These are phyloP conservation scores for Conus ventricosus DNA, from an alignment of 1,140 invertebrate species.

Conservation along the genomic window DNA sequence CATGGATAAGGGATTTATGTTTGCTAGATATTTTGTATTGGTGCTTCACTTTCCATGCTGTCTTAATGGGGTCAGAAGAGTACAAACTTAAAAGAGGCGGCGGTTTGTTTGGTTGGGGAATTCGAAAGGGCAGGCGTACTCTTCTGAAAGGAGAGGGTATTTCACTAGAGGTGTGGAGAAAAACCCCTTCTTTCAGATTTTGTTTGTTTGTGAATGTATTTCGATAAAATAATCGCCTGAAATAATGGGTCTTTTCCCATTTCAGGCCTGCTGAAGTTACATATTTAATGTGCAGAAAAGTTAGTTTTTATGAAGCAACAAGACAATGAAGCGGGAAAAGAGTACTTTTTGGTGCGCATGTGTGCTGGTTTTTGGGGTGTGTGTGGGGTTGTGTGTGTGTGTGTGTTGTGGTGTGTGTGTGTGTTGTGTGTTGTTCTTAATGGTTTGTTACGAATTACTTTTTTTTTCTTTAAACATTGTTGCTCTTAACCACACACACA, in stretches of 20 bases:
- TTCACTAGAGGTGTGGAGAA: background rate
- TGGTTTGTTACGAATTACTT: background rate
- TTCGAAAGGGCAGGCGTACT: background rate
- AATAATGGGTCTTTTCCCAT: background rate
- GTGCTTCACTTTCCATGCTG: conserved; percentile 8
- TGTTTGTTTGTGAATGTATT: background rate
- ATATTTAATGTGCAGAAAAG: background rate
- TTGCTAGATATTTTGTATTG: conserved; percentile 11
- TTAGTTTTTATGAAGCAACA: background rate
- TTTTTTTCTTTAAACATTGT: no score
- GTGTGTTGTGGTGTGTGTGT: background rate
- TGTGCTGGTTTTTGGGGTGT: background rate
- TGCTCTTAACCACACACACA: no score
- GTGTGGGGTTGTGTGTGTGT: background rate
- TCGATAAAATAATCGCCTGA: background rate
- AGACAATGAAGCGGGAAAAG: background rate
- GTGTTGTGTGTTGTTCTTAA: background rate
- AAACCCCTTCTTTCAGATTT: background rate
- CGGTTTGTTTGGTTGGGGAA: background rate
- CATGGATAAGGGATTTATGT: conserved; percentile 13
- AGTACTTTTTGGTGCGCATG: no score
- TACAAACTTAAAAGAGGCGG: background rate
- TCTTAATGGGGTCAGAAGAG: background rate
- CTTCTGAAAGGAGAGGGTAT: conserved; percentile 4
- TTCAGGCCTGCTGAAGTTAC: background rate